phyloP scores from a whole-genome alignment of 1,140 invertebrate species.

The Saccostrea echinata region DNA sequence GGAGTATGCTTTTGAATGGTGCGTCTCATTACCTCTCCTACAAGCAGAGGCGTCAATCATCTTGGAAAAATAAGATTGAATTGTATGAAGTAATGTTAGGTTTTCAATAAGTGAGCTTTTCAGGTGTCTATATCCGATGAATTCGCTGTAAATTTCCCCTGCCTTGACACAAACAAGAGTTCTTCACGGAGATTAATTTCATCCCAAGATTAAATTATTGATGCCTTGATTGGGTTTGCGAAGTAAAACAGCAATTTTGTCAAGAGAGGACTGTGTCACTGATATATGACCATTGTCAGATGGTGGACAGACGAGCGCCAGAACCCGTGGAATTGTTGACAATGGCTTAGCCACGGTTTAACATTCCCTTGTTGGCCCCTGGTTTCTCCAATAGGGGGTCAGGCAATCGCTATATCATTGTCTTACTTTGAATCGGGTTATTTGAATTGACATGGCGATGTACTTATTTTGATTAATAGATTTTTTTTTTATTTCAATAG shows the following conservation, averaged over 20 bases:
- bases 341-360: background rate
- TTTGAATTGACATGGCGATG: background rate
- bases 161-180: background rate
- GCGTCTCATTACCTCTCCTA: background rate
- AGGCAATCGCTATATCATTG: constrained; percentile 20
- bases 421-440: background rate
- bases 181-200: constrained; percentile 6
- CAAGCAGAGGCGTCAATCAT: background rate
- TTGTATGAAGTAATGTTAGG: background rate
- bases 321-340: constrained; percentile 19
- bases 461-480: background rate
- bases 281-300: background rate
- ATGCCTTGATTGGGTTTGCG: background rate
- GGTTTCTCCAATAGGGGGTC: background rate
- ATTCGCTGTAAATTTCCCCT: background rate
- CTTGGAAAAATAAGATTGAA: background rate
- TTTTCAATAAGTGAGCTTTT: no score
- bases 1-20: background rate
- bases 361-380: background rate
- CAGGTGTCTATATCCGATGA: background rate
- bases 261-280: background rate
- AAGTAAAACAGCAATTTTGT: background rate
- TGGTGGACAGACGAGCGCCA: background rate
- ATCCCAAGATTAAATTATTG: constrained; percentile 4
- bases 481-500: background rate